These are phyloP conservation scores for Ornithoptera alexandrae DNA, from an alignment of 2,888 invertebrate species.

Conservation along the genomic window DNA sequence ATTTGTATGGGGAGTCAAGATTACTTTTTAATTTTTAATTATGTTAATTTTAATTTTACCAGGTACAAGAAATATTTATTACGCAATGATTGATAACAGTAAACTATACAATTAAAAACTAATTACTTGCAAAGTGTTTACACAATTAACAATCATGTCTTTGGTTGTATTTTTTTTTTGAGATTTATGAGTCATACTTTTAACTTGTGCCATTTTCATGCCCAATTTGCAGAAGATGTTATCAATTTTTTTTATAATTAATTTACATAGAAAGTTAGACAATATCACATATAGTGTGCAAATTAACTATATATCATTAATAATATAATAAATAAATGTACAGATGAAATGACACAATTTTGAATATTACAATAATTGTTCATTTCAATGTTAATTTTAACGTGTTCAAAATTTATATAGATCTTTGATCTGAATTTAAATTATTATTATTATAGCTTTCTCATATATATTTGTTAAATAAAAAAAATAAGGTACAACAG, in stretches of 20 bases:
- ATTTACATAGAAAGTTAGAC: not conserved
- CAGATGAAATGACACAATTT: not conserved
- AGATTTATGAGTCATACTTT: slow-evolving; percentile 5
- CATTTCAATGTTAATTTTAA: not conserved
- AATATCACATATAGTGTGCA: not conserved
- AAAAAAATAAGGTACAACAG: too few relatives aligned
- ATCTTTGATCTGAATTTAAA: not conserved
- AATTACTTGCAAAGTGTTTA: slow-evolving; percentile 17
- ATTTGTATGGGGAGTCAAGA: not conserved
- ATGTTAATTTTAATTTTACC: slow-evolving; percentile 6
- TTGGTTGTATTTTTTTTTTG: slow-evolving; percentile 18
- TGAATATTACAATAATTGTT: not conserved
- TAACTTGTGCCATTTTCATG: slow-evolving; percentile 28
- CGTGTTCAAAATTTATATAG: not conserved
- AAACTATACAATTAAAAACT: slow-evolving; percentile 19
- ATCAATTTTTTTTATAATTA: not conserved
- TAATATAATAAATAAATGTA: not conserved
- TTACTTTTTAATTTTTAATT: not conserved
- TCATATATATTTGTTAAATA: too few relatives aligned
- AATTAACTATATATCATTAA: not conserved
- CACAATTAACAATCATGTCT: slow-evolving; percentile 15
- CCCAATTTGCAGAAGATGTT: not conserved
- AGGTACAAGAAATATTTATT: slow-evolving; percentile 16
- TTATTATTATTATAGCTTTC: not conserved
- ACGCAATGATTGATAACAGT: slow-evolving; percentile 3